Evolutionary conservation across 2,888 invertebrate genomes (phyloP).

Genomic region (Azorinus chamasolen): DNA sequence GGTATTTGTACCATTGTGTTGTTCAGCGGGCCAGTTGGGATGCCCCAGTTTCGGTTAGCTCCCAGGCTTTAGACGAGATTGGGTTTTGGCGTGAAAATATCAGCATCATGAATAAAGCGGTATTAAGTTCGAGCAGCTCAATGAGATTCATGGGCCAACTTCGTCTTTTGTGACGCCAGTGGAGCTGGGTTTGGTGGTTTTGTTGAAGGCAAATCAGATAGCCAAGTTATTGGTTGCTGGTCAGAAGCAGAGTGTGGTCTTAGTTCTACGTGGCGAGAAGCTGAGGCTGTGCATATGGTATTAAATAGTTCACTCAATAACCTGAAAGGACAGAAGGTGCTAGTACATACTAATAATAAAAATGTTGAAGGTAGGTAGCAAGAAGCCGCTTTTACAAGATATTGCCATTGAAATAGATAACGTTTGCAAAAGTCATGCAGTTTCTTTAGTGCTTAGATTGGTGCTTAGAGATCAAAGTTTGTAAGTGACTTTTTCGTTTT

Average conservation of each 20-base stretch:
- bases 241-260: constrained; percentile 22
- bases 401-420: constrained; percentile 36
- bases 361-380: constrained; percentile 51
- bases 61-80: constrained; percentile 10
- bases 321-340: constrained; percentile 32
- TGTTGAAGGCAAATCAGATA: constrained; percentile 19
- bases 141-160: too few relatives aligned
- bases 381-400: constrained; percentile 37
- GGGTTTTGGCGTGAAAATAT: constrained; percentile 14
- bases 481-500: constrained; percentile 9
- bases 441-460: constrained; percentile 45
- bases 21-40: constrained; percentile 34
- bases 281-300: constrained; percentile 45
- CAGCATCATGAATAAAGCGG: constrained; percentile 6
- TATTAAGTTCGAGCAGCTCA: not conserved
- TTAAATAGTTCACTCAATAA: constrained; percentile 16
- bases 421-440: constrained; percentile 29
- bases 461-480: constrained; percentile 39
- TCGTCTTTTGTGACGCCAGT: too few relatives aligned
- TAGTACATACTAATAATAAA: constrained; percentile 42
- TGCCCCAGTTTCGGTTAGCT: constrained; percentile 19
- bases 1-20: constrained; percentile 33
- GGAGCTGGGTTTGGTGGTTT: constrained; percentile 29
- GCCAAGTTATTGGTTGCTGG: constrained; percentile 36
- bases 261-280: constrained; percentile 60